Percentiles rank a stretch among this genome's conserved stretches.
Conservation (phyloP, 2,797 vertebrate species). For the Glyptemys insculpta region DNA sequence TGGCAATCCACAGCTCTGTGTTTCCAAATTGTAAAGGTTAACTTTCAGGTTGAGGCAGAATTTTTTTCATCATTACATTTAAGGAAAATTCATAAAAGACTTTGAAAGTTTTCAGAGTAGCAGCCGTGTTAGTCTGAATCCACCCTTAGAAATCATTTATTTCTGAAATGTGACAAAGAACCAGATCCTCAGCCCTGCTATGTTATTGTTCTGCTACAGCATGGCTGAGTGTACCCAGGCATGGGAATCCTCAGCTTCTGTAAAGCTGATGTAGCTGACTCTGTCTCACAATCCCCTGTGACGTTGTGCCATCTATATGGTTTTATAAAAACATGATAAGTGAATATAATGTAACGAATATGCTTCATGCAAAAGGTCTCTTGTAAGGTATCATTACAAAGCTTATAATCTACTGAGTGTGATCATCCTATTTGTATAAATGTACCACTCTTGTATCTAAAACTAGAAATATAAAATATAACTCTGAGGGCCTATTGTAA, state of each 20-base stretch:
- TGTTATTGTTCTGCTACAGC: neutral
- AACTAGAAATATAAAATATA: no score
- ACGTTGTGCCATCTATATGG: no score
- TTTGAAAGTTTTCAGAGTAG: neutral
- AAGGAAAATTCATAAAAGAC: neutral
- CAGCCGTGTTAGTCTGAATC: no score
- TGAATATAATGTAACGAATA: no score
- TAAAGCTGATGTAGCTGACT: neutral
- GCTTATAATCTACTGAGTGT: no score
- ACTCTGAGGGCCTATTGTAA: no score
- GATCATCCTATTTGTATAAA: no score
- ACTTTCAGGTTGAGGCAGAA: neutral
- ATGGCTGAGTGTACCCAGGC: neutral
- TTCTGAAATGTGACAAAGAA: neutral
- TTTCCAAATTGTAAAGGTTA: neutral
- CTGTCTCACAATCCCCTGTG: neutral
- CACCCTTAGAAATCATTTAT: fast-evolving
- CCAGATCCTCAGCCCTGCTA: constrained; percentile 14
- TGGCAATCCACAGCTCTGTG: neutral
- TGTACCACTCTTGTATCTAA: no score
- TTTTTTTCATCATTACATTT: neutral
- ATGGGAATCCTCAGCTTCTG: neutral
- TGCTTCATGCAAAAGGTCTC: no score
- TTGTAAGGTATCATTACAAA: no score
- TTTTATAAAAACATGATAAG: no score